A percentile compares a stretch with the other conserved stretches of the same genome.
Evolutionary conservation across 2,113 vertebrate species (phyloP).

Genomic region (Tringa solitaria): DNA sequence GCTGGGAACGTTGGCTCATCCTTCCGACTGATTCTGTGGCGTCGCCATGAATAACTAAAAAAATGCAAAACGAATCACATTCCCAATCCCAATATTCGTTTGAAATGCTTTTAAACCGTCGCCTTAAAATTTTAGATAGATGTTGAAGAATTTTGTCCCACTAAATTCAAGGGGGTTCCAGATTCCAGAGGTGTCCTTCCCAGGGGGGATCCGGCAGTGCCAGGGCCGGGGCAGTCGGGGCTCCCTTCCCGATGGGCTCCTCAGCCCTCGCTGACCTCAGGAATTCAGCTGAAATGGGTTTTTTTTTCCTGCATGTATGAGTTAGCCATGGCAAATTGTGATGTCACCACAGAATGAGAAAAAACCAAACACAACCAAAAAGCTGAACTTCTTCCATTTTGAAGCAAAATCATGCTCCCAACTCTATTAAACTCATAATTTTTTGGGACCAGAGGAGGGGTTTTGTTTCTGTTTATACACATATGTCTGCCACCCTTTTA

Average conservation of each 20-base stretch:
- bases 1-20: not conserved
- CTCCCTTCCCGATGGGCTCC: constrained; percentile 3
- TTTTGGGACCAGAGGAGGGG: not conserved
- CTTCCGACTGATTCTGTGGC: not conserved
- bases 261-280: not conserved
- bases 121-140: not conserved
- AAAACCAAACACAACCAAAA: not conserved
- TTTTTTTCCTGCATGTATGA: not conserved
- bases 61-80: not conserved
- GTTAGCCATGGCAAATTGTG: not conserved
- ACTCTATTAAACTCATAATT: not conserved
- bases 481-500: constrained; percentile 33
- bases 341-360: not conserved
- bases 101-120: not conserved
- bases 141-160: not conserved
- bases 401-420: not conserved
- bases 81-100: not conserved
- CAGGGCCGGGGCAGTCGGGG: not conserved
- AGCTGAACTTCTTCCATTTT: rapidly evolving
- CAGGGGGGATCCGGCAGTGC: not conserved
- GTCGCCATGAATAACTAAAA: not conserved
- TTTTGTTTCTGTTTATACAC: not conserved
- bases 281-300: not conserved
- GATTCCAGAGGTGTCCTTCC: not conserved
- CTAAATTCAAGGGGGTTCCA: not conserved